Evolutionary conservation across 2,113 vertebrate species (phyloP).

Genomic region (Centropus bengalensis): DNA sequence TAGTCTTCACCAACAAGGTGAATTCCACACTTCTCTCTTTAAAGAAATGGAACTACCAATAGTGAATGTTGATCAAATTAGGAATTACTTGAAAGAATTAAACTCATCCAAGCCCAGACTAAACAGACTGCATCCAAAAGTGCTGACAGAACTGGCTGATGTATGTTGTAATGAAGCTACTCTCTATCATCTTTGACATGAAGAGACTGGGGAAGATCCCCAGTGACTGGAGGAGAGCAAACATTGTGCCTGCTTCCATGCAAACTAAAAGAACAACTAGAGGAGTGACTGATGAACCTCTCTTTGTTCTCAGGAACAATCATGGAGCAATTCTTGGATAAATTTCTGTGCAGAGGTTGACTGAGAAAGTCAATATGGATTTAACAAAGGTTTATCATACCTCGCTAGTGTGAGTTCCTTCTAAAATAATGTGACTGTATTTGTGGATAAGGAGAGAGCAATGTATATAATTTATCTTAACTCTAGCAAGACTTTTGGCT

Average conservation of each 20-base stretch:
- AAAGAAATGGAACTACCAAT: not conserved
- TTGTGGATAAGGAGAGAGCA: not conserved
- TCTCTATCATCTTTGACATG: not conserved
- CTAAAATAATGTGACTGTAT: not conserved
- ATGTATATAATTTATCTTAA: not conserved
- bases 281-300: not conserved
- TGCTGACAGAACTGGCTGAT: not conserved
- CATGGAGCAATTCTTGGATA: not conserved
- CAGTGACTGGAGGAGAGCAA: not conserved
- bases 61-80: not conserved
- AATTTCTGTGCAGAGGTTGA: not conserved
- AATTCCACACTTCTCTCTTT: not conserved
- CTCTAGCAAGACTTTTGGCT: not conserved
- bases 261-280: not conserved
- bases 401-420: not conserved
- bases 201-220: not conserved
- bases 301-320: not conserved
- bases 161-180: not conserved
- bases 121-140: not conserved
- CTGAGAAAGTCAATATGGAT: not conserved
- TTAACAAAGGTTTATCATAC: not conserved
- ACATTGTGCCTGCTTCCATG: not conserved
- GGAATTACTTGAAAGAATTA: not conserved
- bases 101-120: not conserved
- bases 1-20: not conserved